phyloP scores from a whole-genome alignment of 2,113 vertebrate species.

The Sander vitreus region DNA sequence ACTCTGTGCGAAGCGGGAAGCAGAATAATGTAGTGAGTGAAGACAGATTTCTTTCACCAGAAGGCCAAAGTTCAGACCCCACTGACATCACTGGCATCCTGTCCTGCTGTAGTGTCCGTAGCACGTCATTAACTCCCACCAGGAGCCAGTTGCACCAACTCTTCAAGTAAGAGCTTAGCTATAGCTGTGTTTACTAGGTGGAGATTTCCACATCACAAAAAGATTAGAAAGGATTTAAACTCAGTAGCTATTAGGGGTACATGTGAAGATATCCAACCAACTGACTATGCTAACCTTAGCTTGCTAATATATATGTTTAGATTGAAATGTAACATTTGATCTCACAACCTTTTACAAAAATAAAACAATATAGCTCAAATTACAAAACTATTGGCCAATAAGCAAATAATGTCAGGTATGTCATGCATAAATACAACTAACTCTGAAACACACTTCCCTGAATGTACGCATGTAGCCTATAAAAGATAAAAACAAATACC shows the following conservation, averaged over 20 bases:
- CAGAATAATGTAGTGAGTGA: neutral
- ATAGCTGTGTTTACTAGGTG: neutral
- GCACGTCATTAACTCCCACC: neutral
- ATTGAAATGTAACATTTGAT: neutral
- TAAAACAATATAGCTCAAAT: neutral
- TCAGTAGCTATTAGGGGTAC: neutral
- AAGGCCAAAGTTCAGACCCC: constrained; percentile 15
- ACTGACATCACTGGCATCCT: constrained; percentile 33
- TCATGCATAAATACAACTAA: neutral
- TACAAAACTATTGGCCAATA: neutral
- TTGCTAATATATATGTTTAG: neutral
- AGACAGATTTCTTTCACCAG: constrained; percentile 33
- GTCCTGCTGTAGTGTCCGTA: neutral
- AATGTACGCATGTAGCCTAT: neutral
- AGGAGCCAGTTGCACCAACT: neutral
- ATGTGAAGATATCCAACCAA: neutral
- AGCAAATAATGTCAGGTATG: neutral
- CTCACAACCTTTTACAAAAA: neutral
- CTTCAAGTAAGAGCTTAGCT: neutral
- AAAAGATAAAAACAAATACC: neutral
- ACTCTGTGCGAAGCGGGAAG: neutral
- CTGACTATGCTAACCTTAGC: neutral
- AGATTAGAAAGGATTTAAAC: neutral
- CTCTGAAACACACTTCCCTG: neutral
- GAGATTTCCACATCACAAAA: neutral